Evolutionary conservation across 2,113 vertebrate genomes (phyloP).

Genomic region (Galeopterus variegatus): DNA sequence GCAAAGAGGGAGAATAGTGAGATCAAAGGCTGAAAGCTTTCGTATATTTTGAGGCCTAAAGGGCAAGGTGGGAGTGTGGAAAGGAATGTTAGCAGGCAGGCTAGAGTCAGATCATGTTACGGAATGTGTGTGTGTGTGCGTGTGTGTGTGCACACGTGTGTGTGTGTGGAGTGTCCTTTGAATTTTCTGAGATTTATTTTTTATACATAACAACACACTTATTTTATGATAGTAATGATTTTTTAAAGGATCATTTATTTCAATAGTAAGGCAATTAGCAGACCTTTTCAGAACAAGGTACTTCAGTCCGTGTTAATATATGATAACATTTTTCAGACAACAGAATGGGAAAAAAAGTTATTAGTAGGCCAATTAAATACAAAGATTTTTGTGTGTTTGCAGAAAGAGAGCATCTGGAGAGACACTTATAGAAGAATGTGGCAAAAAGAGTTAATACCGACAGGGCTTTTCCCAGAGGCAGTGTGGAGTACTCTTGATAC

Average conservation of each 20-base stretch:
- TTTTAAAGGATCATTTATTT: neutral
- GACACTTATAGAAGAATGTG: neutral
- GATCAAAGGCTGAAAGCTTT: neutral
- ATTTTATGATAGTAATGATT: neutral
- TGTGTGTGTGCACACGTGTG: neutral
- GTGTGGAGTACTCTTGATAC: neutral
- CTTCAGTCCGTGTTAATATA: neutral
- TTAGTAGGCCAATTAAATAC: neutral
- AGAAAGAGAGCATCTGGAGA: neutral
- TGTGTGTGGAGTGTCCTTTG: neutral
- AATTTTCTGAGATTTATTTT: neutral
- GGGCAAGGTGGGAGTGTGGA: too few species aligned
- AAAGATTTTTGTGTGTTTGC: neutral
- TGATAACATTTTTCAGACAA: neutral
- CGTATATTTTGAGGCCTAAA: neutral
- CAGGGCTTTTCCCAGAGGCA: neutral
- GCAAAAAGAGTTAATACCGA: neutral
- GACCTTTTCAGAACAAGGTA: neutral
- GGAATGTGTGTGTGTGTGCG: rapidly evolving
- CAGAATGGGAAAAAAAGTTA: neutral
- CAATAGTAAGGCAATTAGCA: neutral
- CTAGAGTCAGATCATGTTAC: neutral
- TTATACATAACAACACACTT: neutral
- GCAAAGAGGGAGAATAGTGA: neutral
- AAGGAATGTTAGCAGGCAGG: neutral